A percentile compares a stretch with the other conserved stretches of the same genome.
Conservation (phyloP, 2,113 vertebrate genomes). For the Coptodon rendalli region DNA sequence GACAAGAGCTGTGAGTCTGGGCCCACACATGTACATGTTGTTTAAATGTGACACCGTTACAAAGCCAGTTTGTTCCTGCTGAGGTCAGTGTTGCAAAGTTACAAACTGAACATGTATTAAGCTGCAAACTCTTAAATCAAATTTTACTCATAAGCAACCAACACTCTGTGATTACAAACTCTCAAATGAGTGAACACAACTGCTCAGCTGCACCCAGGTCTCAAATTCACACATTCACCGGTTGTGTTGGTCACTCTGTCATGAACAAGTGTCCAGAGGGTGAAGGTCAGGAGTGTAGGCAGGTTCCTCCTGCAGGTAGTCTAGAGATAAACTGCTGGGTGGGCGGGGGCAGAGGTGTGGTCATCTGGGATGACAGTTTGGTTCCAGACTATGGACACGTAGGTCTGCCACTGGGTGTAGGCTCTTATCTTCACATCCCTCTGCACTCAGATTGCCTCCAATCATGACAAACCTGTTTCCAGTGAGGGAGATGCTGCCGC, state of each 20-base stretch:
- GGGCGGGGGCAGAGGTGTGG: not conserved
- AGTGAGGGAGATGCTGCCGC: accelerated
- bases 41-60: not conserved
- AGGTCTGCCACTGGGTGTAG: not conserved
- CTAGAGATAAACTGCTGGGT: accelerated
- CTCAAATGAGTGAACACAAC: not conserved
- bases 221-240: not conserved
- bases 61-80: not conserved
- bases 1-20: constrained; percentile 93
- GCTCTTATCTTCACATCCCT: not conserved
- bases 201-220: not conserved
- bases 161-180: not conserved
- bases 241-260: not conserved
- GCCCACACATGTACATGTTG: not conserved
- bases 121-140: not conserved
- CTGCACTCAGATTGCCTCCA: not conserved
- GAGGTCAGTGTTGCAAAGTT: not conserved
- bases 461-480: not conserved
- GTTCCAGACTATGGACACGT: not conserved
- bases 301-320: not conserved
- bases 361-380: not conserved
- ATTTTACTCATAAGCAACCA: not conserved
- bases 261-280: not conserved
- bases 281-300: not conserved
- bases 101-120: not conserved